Evolutionary conservation across 2,113 vertebrate species (phyloP).

Genomic region (Notothenia rossii): DNA sequence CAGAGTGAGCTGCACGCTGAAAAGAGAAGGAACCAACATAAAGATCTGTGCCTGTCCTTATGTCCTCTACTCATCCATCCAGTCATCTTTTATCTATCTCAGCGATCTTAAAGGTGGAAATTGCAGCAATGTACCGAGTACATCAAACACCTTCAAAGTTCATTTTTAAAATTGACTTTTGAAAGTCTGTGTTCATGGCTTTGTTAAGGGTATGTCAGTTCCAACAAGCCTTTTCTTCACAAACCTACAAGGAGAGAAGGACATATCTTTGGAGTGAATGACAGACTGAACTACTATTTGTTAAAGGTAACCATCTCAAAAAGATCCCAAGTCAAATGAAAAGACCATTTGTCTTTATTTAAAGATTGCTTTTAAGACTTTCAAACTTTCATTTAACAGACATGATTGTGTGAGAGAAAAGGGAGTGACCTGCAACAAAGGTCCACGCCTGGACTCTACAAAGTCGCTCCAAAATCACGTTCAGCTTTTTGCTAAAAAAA

Average conservation of each 20-base stretch:
- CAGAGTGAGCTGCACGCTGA: conserved; percentile 9
- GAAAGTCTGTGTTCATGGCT: conserved; percentile 3
- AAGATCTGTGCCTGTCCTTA: background rate
- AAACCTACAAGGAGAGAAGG: background rate
- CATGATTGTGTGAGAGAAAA: no score
- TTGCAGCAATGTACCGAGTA: background rate
- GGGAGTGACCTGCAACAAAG: no score
- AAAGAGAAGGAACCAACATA: conserved; percentile 1
- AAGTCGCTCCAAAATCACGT: no score
- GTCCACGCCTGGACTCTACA: no score
- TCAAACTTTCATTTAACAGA: no score
- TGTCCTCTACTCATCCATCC: background rate
- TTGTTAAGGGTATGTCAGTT: background rate
- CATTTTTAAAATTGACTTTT: conserved; percentile 12
- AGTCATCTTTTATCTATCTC: background rate
- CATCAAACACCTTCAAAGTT: conserved; percentile 1
- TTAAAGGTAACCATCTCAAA: background rate
- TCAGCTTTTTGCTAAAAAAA: no score
- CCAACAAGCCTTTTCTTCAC: background rate
- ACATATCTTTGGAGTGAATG: background rate
- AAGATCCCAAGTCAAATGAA: no score
- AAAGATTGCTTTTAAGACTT: no score
- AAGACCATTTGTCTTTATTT: no score
- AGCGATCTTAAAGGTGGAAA: background rate
- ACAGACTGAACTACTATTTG: background rate